These are phyloP conservation scores for Lasioglossum baleicum DNA, from an alignment of 1,140 invertebrate genomes.

Conservation along the genomic window DNA sequence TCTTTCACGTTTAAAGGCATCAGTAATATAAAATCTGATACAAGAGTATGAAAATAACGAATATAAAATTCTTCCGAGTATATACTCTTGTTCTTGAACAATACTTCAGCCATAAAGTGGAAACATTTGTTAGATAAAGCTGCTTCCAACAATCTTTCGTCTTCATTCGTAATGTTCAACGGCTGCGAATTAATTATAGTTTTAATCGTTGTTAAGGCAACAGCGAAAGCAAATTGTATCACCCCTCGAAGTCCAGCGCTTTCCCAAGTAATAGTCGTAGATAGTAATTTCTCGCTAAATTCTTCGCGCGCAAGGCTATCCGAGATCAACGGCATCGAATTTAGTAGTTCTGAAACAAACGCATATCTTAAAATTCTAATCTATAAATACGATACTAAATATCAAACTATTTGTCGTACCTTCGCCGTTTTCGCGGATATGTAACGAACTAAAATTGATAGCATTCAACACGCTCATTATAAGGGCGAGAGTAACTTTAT, in stretches of 20 bases:
- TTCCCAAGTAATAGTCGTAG: conserved; percentile 82
- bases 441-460: conserved; percentile 90
- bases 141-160: conserved; percentile 84
- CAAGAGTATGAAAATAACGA: conserved; percentile 89
- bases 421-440: conserved; percentile 83
- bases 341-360: conserved; percentile 82
- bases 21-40: conserved; percentile 95
- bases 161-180: conserved; percentile 72
- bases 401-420: conserved; percentile 64
- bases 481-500: conserved; percentile 88
- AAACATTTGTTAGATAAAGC: conserved; percentile 92
- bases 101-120: conserved; percentile 86
- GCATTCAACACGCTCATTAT: conserved; percentile 92
- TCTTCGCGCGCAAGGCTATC: conserved; percentile 84
- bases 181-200: conserved; percentile 78
- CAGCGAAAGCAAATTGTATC: conserved; percentile 88
- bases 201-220: conserved; percentile 90
- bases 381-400: not conserved
- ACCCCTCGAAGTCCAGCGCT: conserved; percentile 86
- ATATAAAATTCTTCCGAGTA: conserved; percentile 91
- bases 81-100: conserved; percentile 87
- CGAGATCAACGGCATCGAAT: conserved; percentile 86
- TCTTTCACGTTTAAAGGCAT: conserved; percentile 96
- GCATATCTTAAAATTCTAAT: not conserved
- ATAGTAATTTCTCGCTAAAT: conserved; percentile 81